Evolutionary conservation across 2,797 vertebrate species (phyloP), one percentile per base, ranked within the genome.

Genomic region (Tenualosa ilisha): DNA sequence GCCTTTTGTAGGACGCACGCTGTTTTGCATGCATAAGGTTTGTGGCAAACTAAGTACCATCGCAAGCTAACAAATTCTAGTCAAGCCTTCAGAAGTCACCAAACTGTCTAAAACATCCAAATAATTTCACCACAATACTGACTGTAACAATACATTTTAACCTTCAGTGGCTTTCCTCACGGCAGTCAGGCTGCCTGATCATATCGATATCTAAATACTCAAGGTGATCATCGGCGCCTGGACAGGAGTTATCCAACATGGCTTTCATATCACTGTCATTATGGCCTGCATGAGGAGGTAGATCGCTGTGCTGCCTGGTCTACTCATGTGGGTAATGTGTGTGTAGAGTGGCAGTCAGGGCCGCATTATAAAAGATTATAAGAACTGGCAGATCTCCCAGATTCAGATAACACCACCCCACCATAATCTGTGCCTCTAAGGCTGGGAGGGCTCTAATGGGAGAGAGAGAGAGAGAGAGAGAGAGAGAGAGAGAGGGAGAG

Each of bases 331-430:
- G 22, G n/a, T 63, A 24, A 63, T 63, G 59, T 63, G 59, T 63
- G 59, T 63, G 59, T 54, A 59, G 84, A 82, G 40, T 83, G 49
- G 53, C 9, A 6, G 72, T 79, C 72, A 79, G 17, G 17, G 72
- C 72, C 20, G 72, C 72, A 79, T 79, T 79, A 79, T 43, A 46
- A 4, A 79, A 82, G 89, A 91, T 90, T 89, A 88, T 56, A 89
- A 82, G 86, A 86, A 4, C 17, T 79, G 82, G 31, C 84, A 81
- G 65, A 84, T 85, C 86, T 81, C 61, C 49, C 72, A 65, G 26
- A 83, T 65, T 85, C 83, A 82, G 87, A 85, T 86, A 83, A 82
- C 56, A 75, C 3, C 56, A 81, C 3, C 65, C 49, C 79, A 61
- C 75, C 83, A 87, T 85, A 86, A 89, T 89, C 86, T 86, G 50